Evolutionary conservation across 2,113 vertebrate species (phyloP).

Genomic region (Rostratula benghalensis): DNA sequence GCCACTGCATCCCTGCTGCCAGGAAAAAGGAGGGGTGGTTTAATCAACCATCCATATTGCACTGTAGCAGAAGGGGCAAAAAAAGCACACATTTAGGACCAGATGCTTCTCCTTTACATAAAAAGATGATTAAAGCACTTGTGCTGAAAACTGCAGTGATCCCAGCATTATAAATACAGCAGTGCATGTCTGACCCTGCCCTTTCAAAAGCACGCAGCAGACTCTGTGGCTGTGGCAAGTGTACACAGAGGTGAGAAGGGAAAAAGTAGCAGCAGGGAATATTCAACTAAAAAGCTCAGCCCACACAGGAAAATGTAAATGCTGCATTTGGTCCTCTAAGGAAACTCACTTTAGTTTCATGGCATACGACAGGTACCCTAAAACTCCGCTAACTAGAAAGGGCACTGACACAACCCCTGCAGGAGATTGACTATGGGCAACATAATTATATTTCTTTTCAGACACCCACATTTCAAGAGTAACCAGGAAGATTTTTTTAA

Average conservation of each 20-base stretch:
- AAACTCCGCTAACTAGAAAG: neutral
- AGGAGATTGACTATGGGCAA: neutral
- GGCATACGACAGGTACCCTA: neutral
- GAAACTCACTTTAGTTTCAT: neutral
- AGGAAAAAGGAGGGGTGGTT: slow-evolving; percentile 35
- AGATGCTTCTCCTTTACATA: slow-evolving; percentile 64
- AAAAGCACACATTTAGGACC: slow-evolving; percentile 46
- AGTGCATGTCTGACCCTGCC: neutral
- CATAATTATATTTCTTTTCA: neutral
- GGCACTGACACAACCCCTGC: neutral
- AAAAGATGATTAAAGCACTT: slow-evolving; percentile 53
- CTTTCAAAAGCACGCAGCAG: neutral
- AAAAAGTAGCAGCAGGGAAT: neutral
- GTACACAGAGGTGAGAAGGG: neutral
- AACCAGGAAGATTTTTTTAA: neutral
- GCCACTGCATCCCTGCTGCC: slow-evolving; percentile 36
- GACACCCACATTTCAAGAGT: neutral
- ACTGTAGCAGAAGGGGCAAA: slow-evolving; percentile 50
- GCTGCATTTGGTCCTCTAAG: neutral
- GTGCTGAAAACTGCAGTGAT: slow-evolving; percentile 23
- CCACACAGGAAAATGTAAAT: neutral
- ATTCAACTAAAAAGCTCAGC: neutral
- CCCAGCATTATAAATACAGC: neutral
- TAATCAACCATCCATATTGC: slow-evolving; percentile 46
- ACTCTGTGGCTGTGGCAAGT: neutral